Base-by-base conservation (phyloP, 2,888 invertebrate species). In the Micropterix aruncella region DNA sequence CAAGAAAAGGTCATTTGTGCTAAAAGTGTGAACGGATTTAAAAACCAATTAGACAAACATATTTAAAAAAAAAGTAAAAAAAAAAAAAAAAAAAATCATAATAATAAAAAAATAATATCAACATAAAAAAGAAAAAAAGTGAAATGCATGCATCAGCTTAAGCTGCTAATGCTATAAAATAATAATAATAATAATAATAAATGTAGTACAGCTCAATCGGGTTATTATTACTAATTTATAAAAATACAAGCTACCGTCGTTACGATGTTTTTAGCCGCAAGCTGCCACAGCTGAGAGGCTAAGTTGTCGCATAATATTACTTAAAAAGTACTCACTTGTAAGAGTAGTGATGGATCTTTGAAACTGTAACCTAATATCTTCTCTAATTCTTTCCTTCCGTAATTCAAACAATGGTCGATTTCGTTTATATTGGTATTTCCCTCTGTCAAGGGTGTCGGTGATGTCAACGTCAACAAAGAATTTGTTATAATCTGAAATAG, bases 311-410 rank as follows among this genome's bases (percentile, higher is more conserved):
- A 3, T 37, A 19, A 19, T 39, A 2, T 16, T 17, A 18, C 44
- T 19, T 18, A 36, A 15, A 39, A 15, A 38, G 16, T 15, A 48
- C 50, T 54, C 57, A 74, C 77, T 65, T 89, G 93, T 15, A 96
- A 60, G 3, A 99, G 69, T 57, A 80, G 87, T 0, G 82, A 77
- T 1, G 80, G 77, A 57, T 96, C 84, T 0, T 74, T 75, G 62
- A 97, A 99, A 47, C 66, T 74, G 60, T 92, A 93, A 0, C 76
- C 72, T 2, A 91, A 54, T 40, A 71, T 75, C 2, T 60, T 45
- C 59, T 92, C 84, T 9, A 88, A 59, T 37, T 69, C 59, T n/a
- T 50, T 42, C 51, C 57, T 63, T 51, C 56, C 66, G 52, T 63
- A 61, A 40, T 63, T 63, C 37, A 71, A 48, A 2, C 65, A 65